Conservation (phyloP, 37 sponge, comb jelly and placozoan genomes). For the Agelas oroides region DNA sequence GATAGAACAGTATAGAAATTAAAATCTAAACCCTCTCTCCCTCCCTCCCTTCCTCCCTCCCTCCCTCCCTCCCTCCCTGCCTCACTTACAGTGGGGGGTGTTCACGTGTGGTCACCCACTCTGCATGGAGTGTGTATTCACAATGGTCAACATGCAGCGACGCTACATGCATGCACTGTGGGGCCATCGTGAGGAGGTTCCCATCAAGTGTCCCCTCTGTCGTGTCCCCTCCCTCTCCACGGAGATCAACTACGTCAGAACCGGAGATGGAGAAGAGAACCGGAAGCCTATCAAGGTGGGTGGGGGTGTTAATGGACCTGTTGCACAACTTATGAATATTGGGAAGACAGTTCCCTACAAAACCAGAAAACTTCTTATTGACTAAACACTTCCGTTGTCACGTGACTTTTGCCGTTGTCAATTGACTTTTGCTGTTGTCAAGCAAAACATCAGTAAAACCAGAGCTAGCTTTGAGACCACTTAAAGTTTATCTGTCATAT, state of each 20-base stretch:
- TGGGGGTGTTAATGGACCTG: too few species aligned
- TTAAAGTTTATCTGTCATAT: too few species aligned
- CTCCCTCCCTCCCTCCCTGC: not conserved
- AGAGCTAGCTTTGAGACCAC: too few species aligned
- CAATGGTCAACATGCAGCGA: not conserved
- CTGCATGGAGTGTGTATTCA: conserved; percentile 64
- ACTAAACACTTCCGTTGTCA: too few species aligned
- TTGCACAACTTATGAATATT: too few species aligned
- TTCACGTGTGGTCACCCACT: conserved; percentile 83
- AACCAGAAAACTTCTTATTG: too few species aligned
- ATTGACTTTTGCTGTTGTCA: too few species aligned
- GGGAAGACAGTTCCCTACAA: too few species aligned
- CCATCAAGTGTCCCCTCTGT: conserved; percentile 67
- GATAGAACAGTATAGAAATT: too few species aligned
- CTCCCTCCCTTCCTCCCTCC: not conserved
- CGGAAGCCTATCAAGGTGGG: not conserved
- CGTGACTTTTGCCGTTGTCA: too few species aligned
- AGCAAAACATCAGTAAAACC: too few species aligned
- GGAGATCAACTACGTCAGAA: conserved; percentile 48
- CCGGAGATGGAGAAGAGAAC: not conserved
- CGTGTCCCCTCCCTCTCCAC: conserved; percentile 28
- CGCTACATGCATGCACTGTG: not conserved
- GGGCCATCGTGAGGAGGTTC: not conserved
- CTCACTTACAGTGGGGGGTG: conserved; percentile 66
- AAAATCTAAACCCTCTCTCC: too few species aligned